Percentiles rank a stretch among this genome's conserved stretches.
Conservation (phyloP, 92 coral and sea anemone species). For the Ricordea florida region DNA sequence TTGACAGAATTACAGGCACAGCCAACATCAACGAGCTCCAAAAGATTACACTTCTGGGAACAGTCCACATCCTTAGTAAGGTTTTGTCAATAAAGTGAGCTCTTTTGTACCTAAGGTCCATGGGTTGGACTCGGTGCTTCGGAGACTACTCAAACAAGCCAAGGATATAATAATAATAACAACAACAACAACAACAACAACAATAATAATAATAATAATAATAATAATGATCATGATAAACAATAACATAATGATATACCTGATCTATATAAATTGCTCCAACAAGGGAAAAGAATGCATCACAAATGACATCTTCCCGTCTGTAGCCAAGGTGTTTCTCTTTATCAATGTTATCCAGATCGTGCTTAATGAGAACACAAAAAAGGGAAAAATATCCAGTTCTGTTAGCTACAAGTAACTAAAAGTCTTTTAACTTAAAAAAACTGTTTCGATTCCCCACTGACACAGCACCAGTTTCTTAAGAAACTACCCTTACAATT, state of each 20-base stretch:
- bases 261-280: slow-evolving; percentile 84
- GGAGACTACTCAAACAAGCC: too few species aligned
- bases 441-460: too few species aligned
- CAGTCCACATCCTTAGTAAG: too few species aligned
- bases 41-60: too few species aligned
- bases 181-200: too few species aligned
- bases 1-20: too few species aligned
- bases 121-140: too few species aligned
- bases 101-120: too few species aligned
- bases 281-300: slow-evolving; percentile 87
- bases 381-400: not conserved
- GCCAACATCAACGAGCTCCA: too few species aligned
- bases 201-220: too few species aligned
- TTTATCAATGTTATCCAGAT: slow-evolving; percentile 69
- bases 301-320: slow-evolving; percentile 85
- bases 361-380: slow-evolving; percentile 43
- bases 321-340: slow-evolving; percentile 64
- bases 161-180: too few species aligned
- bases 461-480: not conserved
- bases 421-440: not conserved
- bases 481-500: not conserved
- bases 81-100: too few species aligned
- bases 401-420: not conserved
- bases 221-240: not conserved
- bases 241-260: slow-evolving; percentile 28